Evolutionary conservation across 2,797 vertebrate genomes (phyloP).

Genomic region (Peromyscus aztecus): DNA sequence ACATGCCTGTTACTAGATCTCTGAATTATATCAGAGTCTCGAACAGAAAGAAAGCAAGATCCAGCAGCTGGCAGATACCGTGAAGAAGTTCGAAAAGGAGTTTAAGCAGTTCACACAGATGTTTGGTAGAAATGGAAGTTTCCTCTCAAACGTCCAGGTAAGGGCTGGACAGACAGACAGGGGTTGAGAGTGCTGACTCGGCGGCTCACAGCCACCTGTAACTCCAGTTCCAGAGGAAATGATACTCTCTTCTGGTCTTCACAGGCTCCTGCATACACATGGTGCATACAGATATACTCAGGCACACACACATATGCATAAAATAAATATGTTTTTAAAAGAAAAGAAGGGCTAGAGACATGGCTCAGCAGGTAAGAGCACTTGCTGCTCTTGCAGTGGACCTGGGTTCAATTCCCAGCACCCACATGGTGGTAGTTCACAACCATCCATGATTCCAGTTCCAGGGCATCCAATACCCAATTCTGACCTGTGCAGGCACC

Average conservation of each 20-base stretch:
- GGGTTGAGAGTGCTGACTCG: not conserved
- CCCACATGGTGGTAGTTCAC: not conserved
- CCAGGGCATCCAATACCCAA: not conserved
- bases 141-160: constrained; percentile 88
- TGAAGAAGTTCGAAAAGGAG: constrained; percentile 91
- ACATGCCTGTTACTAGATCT: constrained; percentile 88
- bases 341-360: not conserved
- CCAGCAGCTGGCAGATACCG: constrained; percentile 89
- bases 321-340: not conserved
- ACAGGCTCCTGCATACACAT: no score
- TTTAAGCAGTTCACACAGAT: constrained; percentile 89
- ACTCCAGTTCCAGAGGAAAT: not conserved
- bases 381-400: not conserved
- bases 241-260: not conserved
- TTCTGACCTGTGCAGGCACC: not conserved
- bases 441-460: not conserved
- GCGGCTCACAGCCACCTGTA: not conserved
- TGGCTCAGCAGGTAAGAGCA: not conserved
- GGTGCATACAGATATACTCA: not conserved
- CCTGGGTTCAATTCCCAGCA: not conserved
- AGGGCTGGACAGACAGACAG: not conserved
- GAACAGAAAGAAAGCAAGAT: constrained; percentile 91
- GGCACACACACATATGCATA: not conserved
- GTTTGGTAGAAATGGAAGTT: constrained; percentile 88
- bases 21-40: constrained; percentile 91